phyloP scores from a whole-genome alignment of 1,140 invertebrate genomes.

The Parasteatoda tepidariorum region DNA sequence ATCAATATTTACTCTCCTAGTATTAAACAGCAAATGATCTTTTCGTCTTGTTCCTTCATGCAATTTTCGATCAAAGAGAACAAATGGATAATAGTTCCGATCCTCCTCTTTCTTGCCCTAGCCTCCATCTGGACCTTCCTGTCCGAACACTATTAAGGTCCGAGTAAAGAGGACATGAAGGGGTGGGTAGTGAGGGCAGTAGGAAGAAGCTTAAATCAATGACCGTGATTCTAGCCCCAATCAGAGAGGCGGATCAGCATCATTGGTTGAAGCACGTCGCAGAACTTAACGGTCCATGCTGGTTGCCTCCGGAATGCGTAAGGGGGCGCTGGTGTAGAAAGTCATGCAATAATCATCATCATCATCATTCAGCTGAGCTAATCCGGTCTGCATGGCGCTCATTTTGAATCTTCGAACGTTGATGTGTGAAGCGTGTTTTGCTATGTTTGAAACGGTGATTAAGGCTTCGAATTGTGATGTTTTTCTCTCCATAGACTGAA shows the following conservation, averaged over 20 bases:
- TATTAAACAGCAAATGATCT: neutral
- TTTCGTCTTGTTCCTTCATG: neutral
- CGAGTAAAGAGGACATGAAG: neutral
- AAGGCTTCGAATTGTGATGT: no score
- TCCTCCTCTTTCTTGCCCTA: neutral
- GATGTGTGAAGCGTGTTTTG: neutral
- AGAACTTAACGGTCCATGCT: constrained; percentile 31
- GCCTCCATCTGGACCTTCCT: neutral
- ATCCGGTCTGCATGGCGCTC: neutral
- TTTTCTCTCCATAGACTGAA: neutral
- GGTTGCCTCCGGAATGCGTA: constrained; percentile 11
- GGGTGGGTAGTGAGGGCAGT: no score
- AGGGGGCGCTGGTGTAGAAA: constrained; percentile 11
- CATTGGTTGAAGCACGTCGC: constrained; percentile 35
- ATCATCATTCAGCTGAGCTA: constrained; percentile 4
- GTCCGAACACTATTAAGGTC: constrained; percentile 12
- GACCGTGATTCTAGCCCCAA: constrained; percentile 13
- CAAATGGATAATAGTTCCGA: neutral
- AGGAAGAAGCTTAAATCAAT: constrained; percentile 46
- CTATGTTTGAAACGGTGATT: neutral
- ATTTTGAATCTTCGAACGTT: neutral
- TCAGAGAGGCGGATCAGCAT: constrained; percentile 25
- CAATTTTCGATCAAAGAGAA: neutral
- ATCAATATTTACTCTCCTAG: neutral
- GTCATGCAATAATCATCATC: constrained; percentile 43